Percentiles rank a stretch among this genome's conserved stretches.
Conservation (phyloP, 64 coral and sea anemone species). For the Actinia tenebrosa region DNA sequence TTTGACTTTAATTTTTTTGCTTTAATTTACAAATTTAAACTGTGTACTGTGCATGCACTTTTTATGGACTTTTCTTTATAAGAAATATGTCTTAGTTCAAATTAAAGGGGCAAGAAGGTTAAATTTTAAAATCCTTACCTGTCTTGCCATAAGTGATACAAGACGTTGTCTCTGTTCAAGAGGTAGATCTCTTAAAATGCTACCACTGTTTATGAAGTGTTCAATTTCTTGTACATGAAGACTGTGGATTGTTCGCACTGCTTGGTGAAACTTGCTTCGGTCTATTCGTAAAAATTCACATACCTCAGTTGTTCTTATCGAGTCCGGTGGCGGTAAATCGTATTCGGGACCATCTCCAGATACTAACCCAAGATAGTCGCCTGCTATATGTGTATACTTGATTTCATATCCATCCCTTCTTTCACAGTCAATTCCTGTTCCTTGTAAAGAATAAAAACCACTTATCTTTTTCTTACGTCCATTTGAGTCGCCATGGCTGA, state of each 20-base stretch:
- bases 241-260: conserved; percentile 55
- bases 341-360: conserved; percentile 82
- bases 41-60: too few species aligned
- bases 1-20: too few species aligned
- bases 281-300: conserved; percentile 92
- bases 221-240: conserved; percentile 76
- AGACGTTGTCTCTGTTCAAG: conserved; percentile 60
- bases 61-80: too few species aligned
- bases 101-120: too few species aligned
- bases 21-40: too few species aligned
- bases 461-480: not conserved
- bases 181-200: conserved; percentile 43
- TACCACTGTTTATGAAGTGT: conserved; percentile 49
- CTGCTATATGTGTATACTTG: conserved; percentile 84
- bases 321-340: conserved; percentile 75
- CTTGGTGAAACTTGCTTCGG: conserved; percentile 64
- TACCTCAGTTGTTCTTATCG: conserved; percentile 59
- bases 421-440: not conserved
- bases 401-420: conserved; percentile 26
- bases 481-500: conserved; percentile 36
- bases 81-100: too few species aligned
- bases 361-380: conserved; percentile 85
- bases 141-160: conserved; percentile 68
- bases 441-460: not conserved
- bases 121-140: conserved; percentile 35